Evolutionary conservation across 2,797 vertebrate genomes (phyloP).

Genomic region (Eulemur albifrons): DNA sequence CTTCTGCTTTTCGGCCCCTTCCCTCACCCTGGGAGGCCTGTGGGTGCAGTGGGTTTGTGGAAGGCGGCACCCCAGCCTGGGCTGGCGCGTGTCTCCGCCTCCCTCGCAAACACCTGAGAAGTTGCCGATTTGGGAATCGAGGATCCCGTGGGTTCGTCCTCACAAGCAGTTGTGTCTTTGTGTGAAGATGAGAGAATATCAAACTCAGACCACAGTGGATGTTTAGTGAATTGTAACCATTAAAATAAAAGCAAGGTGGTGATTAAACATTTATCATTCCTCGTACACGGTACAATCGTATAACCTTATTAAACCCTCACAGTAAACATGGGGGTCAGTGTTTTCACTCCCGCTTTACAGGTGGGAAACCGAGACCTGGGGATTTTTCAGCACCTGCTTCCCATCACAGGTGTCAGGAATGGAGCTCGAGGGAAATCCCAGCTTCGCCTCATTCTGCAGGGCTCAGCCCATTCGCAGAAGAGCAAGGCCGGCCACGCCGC

Average conservation of each 20-base stretch:
- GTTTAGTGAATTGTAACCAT: not conserved
- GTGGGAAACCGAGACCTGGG: not conserved
- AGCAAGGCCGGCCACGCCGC: not conserved
- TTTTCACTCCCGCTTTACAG: not conserved
- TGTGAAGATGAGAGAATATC: not conserved
- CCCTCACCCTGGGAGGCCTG: too few relatives aligned
- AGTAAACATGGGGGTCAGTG: not conserved
- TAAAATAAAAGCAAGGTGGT: not conserved
- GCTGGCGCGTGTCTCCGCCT: fast-evolving
- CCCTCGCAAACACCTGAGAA: not conserved
- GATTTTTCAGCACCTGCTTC: not conserved
- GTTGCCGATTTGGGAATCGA: not conserved
- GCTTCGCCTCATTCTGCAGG: not conserved
- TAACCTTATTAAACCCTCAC: not conserved
- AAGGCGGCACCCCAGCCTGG: too few relatives aligned
- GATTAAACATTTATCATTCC: not conserved
- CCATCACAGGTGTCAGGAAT: not conserved
- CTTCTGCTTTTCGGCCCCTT: not conserved
- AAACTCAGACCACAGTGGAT: not conserved
- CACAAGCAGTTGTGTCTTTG: not conserved
- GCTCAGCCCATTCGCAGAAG: too few relatives aligned
- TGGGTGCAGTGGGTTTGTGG: not conserved
- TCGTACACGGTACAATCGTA: too few relatives aligned
- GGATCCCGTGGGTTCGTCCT: too few relatives aligned
- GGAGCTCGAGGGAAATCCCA: not conserved